Base-by-base conservation (phyloP, 2,797 vertebrate genomes). In the Margarornis squamiger region DNA sequence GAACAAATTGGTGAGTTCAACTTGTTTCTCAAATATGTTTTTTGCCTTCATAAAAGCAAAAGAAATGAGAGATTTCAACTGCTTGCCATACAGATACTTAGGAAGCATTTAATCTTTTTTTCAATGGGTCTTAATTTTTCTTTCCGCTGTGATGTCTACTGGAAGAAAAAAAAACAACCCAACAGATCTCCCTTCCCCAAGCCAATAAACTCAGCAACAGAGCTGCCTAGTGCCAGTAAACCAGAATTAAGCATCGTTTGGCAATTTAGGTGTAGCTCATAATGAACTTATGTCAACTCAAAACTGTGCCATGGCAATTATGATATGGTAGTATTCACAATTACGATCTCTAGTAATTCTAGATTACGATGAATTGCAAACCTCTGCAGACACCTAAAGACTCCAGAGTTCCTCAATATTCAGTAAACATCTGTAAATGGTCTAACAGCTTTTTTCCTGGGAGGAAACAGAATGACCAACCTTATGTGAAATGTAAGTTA, bases 1-100 rank as follows among this genome's bases (percentile, higher is more conserved):
- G 67, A 90, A 96, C 49, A 96, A 96, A 88, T 88, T 92, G 20
- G 51, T 55, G 76, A 90, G 49, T 89, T 91, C 83, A 65, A 78
- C 48, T 92, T 92, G 55, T 93, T 80, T 86, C 39, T 71, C 81
- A 70, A 46, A 48, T n/a, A 7, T 6, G 4, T n/a, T 71, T 46
- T 91, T 84, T 91, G 21, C 75, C 36, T 91, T 51, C 46, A 54
- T 52, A 76, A 86, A 94, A 26, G 45, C 2, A 2, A 65, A 83
- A 86, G 36, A 75, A 93, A 67, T 36, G 5, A 59, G 79, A 61
- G 10, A 58, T 68, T 95, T 78, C 27, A 49, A 46, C 22, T 90
- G 29, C 36, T 71, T 93, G 36, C 23, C 38, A 7, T 48, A n/a
- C 19, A 76, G 20, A 61, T 65, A 12, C 1, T 67, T 58, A 36